These are phyloP conservation scores for Emydoidea blandingii DNA, from an alignment of 2,797 vertebrate genomes.

Conservation along the genomic window DNA sequence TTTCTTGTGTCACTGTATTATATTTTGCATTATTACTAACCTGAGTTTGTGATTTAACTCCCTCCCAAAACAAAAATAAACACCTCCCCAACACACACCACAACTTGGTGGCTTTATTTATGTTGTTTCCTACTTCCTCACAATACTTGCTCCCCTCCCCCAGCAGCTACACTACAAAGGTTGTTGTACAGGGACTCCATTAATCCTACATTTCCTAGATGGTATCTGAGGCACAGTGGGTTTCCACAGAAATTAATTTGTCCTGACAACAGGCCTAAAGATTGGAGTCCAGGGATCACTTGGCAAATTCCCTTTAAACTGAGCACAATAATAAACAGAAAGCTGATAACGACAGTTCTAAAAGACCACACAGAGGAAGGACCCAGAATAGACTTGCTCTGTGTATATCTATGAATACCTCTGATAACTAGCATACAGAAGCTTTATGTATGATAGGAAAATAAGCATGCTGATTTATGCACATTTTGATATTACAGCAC, in stretches of 20 bases:
- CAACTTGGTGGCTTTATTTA: constrained; percentile 51
- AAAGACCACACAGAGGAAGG: constrained; percentile 76
- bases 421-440: constrained; percentile 42
- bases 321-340: constrained; percentile 81
- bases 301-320: constrained; percentile 81
- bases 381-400: not conserved
- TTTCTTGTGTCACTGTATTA: accelerated
- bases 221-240: constrained; percentile 80
- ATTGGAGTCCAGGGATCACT: constrained; percentile 83
- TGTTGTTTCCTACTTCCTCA: constrained; percentile 20
- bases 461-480: constrained; percentile 40
- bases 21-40: not conserved
- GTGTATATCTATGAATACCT: constrained; percentile 5
- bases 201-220: constrained; percentile 84
- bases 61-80: not conserved
- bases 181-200: constrained; percentile 79
- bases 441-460: constrained; percentile 16
- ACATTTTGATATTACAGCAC: not conserved
- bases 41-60: not conserved
- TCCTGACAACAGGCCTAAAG: constrained; percentile 83
- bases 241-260: constrained; percentile 87
- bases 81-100: not conserved
- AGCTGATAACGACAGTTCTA: constrained; percentile 76
- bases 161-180: constrained; percentile 70
- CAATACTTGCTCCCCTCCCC: constrained; percentile 34